Evolutionary conservation across 1,140 invertebrate species (phyloP).

Genomic region (Tetraneura akinire): DNA sequence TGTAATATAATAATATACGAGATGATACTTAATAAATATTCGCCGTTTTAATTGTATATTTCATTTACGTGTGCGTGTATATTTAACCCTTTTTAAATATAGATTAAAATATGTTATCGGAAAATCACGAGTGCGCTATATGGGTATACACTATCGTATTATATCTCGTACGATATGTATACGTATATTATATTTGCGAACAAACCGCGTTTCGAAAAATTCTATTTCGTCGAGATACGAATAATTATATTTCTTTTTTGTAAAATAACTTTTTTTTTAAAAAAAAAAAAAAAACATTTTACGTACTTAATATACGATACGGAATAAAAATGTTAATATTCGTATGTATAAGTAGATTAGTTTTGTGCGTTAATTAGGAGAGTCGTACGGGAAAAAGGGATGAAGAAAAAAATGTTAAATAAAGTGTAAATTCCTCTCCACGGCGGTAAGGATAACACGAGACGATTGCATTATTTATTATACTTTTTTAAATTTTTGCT

Average conservation of each 20-base stretch:
- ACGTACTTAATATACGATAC: too few species aligned
- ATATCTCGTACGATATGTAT: background rate
- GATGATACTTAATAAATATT: background rate
- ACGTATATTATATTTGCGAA: too few species aligned
- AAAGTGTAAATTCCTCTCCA: background rate
- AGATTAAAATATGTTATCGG: background rate
- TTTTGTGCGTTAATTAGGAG: slow-evolving; percentile 30
- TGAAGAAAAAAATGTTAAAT: slow-evolving; percentile 41
- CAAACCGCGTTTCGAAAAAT: too few species aligned
- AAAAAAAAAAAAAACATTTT: too few species aligned
- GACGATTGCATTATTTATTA: too few species aligned
- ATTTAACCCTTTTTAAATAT: background rate
- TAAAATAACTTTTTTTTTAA: too few species aligned
- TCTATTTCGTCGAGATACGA: too few species aligned
- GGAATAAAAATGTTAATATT: too few species aligned
- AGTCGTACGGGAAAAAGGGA: background rate
- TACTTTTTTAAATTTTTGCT: too few species aligned
- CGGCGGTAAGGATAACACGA: background rate
- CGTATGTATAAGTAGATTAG: background rate
- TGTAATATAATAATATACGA: too few species aligned
- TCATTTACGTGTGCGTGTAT: background rate
- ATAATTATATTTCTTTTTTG: too few species aligned
- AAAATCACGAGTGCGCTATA: background rate
- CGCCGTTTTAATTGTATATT: background rate
- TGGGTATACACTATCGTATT: too few species aligned